A percentile compares a stretch with the other conserved stretches of the same genome.
Conservation (phyloP, 2,888 invertebrate species). For the Carpatolechia fugitivella region DNA sequence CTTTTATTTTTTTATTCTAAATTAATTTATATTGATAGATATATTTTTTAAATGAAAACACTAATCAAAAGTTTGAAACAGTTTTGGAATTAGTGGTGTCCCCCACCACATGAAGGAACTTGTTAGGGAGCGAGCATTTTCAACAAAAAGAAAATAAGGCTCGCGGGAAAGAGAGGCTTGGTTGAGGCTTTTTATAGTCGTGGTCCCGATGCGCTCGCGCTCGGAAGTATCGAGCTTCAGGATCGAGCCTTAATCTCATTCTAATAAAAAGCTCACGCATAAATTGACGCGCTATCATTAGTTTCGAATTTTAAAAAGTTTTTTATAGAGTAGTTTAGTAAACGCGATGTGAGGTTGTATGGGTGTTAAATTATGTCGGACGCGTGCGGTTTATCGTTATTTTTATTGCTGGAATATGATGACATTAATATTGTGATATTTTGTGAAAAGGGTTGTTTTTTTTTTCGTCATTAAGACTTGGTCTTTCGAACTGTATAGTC, state of each 20-base stretch:
- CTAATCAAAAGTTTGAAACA: constrained; percentile 50
- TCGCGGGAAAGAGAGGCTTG: constrained; percentile 73
- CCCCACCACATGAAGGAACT: constrained; percentile 52
- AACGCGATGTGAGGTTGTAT: constrained; percentile 53
- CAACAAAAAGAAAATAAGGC: constrained; percentile 66
- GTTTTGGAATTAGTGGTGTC: constrained; percentile 55
- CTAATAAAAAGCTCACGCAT: constrained; percentile 76
- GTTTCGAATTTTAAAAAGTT: constrained; percentile 53
- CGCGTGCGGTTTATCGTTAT: constrained; percentile 71
- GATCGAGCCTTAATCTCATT: constrained; percentile 73
- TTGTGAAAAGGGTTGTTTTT: constrained; percentile 63
- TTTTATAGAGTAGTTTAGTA: constrained; percentile 49
- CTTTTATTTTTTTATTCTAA: constrained; percentile 42
- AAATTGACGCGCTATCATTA: constrained; percentile 67
- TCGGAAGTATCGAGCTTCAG: constrained; percentile 75
- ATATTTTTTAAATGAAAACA: constrained; percentile 52
- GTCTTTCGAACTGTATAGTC: constrained; percentile 66
- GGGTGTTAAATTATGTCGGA: constrained; percentile 63
- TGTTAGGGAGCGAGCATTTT: constrained; percentile 59
- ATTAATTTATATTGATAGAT: constrained; percentile 31
- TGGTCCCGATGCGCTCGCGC: constrained; percentile 72
- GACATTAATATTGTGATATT: constrained; percentile 68
- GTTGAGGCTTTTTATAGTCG: constrained; percentile 75
- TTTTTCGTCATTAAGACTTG: constrained; percentile 67
- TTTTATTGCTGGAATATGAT: constrained; percentile 69